A percentile compares a stretch with the other conserved stretches of the same genome.
These are phyloP conservation scores for Syngnathus acus DNA, from an alignment of 2,797 vertebrate species.

Conservation along the genomic window DNA sequence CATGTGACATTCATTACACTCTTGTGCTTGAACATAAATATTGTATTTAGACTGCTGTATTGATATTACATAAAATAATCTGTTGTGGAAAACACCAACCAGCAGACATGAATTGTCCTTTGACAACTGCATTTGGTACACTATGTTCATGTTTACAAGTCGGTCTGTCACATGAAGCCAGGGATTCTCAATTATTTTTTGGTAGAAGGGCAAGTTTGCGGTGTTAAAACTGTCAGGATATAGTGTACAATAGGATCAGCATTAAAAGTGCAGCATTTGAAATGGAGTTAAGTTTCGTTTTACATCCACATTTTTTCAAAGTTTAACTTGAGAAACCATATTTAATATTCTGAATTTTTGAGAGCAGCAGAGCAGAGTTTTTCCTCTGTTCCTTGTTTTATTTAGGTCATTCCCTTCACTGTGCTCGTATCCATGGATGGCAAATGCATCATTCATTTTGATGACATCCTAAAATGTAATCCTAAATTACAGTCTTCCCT, in stretches of 20 bases:
- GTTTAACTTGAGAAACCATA: too few relatives aligned
- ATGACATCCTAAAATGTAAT: conserved; percentile 30
- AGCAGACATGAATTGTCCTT: too few relatives aligned
- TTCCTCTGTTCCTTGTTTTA: background rate
- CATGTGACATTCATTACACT: conserved; percentile 33
- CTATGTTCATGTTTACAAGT: background rate
- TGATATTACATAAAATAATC: too few relatives aligned
- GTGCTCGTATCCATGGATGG: background rate
- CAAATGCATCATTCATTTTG: conserved; percentile 40
- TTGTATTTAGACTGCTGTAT: conserved; percentile 4
- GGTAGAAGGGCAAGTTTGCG: too few relatives aligned
- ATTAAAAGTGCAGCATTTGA: too few relatives aligned
- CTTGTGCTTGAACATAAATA: conserved; percentile 31
- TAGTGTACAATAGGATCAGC: background rate
- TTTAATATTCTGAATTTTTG: background rate
- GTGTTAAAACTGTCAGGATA: too few relatives aligned
- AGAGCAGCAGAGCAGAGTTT: background rate
- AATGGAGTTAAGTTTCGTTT: too few relatives aligned
- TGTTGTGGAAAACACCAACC: too few relatives aligned
- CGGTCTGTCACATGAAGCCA: too few relatives aligned
- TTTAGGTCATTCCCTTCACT: background rate
- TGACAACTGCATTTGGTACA: background rate
- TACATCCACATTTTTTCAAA: background rate
- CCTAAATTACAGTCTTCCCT: conserved; percentile 12
- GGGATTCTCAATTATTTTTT: too few relatives aligned